Conservation (phyloP, 2,797 vertebrate genomes). For the Nannoperca obscura region DNA sequence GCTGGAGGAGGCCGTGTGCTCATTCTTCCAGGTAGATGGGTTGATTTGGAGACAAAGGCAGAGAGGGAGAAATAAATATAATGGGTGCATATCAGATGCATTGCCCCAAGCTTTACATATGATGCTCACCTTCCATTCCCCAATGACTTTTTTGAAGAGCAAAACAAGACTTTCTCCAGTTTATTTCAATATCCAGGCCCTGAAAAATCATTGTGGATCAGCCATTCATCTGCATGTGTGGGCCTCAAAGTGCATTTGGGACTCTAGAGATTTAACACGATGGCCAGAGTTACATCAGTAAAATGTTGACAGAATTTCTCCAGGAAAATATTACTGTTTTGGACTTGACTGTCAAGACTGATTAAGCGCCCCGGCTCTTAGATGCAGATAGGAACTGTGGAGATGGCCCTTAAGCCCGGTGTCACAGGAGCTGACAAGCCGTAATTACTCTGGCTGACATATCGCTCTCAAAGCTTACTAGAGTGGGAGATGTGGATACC, state of each 20-base stretch:
- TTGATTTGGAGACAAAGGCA: conserved; percentile 61
- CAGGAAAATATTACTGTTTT: conserved; percentile 49
- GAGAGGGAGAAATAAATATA: conserved; percentile 70
- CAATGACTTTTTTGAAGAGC: conserved; percentile 20
- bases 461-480: conserved; percentile 61
- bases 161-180: conserved; percentile 4
- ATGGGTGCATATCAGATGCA: conserved; percentile 68
- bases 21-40: conserved; percentile 82
- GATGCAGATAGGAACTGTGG: conserved; percentile 56
- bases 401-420: conserved; percentile 72
- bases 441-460: conserved; percentile 78
- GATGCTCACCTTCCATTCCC: conserved; percentile 65
- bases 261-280: conserved; percentile 16
- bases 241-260: conserved; percentile 1
- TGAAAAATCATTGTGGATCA: neutral
- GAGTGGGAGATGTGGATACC: conserved; percentile 60
- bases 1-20: conserved; percentile 70
- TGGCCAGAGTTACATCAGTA: conserved; percentile 31
- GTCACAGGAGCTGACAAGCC: conserved; percentile 74
- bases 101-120: conserved; percentile 76
- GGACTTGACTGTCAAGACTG: conserved; percentile 64
- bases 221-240: conserved; percentile 12
- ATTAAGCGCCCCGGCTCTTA: conserved; percentile 59
- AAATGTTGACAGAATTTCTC: conserved; percentile 34
- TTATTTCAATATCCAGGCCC: neutral